Evolutionary conservation across 2,113 vertebrate species (phyloP).

Genomic region (Dromiciops gliroides): DNA sequence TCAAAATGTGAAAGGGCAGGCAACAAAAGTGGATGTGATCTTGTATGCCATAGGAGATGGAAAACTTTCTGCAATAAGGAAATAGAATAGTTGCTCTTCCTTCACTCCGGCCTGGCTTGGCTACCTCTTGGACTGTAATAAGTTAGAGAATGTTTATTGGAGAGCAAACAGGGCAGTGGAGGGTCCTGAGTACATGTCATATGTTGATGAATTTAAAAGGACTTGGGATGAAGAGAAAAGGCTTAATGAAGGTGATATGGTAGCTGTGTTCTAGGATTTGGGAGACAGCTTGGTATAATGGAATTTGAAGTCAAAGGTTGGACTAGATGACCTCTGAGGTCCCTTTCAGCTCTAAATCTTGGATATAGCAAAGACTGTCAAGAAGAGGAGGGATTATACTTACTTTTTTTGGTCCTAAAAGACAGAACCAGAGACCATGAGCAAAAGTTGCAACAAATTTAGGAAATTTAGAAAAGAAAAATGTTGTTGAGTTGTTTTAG

Average conservation of each 20-base stretch:
- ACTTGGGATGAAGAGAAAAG: not conserved
- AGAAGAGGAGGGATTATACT: not conserved
- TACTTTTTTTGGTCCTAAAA: not conserved
- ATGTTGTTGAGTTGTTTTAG: not conserved
- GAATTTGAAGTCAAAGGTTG: not conserved
- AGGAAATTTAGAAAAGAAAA: not conserved
- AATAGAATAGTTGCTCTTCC: not conserved
- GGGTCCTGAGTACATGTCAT: not conserved
- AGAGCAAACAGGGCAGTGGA: not conserved
- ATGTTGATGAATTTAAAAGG: not conserved
- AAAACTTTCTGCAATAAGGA: not conserved
- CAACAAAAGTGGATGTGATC: not conserved
- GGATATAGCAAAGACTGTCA: not conserved
- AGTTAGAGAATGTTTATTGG: not conserved
- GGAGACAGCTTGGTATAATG: not conserved
- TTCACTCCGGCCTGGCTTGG: not conserved
- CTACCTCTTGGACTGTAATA: not conserved
- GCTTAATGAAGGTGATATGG: not conserved
- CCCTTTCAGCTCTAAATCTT: not conserved
- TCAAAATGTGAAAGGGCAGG: not conserved
- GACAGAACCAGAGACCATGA: not conserved
- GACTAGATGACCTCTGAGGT: not conserved
- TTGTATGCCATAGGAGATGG: not conserved
- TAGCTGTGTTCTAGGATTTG: not conserved
- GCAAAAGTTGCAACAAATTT: not conserved